phyloP scores from a whole-genome alignment of 1,140 invertebrate genomes.

The Drosophila punjabiensis region DNA sequence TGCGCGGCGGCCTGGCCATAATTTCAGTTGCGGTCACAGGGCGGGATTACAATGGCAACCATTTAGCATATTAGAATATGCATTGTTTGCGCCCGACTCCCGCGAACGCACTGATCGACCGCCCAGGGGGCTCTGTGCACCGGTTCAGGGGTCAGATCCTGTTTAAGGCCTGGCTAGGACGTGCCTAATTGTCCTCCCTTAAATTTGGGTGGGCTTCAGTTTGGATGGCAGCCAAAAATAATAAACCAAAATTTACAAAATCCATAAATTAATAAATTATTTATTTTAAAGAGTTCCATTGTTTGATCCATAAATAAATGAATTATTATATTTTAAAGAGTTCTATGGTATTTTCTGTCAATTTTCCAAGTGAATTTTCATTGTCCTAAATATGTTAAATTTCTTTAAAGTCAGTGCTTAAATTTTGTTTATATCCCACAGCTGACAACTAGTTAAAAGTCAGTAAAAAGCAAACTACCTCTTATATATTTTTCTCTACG shows the following conservation, averaged over 20 bases:
- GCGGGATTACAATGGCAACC: slow-evolving; percentile 42
- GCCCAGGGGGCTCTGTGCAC: slow-evolving; percentile 8
- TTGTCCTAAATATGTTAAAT: not conserved
- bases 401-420: not conserved
- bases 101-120: slow-evolving; percentile 14
- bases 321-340: no score
- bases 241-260: not conserved
- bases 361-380: not conserved
- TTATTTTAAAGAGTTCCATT: not conserved
- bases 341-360: no score
- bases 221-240: not conserved
- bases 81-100: slow-evolving; percentile 60
- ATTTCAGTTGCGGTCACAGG: slow-evolving; percentile 33
- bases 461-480: not conserved
- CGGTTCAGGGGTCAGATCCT: slow-evolving; percentile 3
- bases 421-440: not conserved
- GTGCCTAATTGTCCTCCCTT: slow-evolving; percentile 39
- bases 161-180: not conserved
- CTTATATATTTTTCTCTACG: no score
- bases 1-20: slow-evolving; percentile 30
- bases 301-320: not conserved
- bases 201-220: not conserved
- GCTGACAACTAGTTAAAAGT: not conserved
- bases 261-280: not conserved
- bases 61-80: slow-evolving; percentile 65